These are phyloP conservation scores for Sepioteuthis lessoniana DNA, from an alignment of 2,888 invertebrate genomes.

Conservation along the genomic window DNA sequence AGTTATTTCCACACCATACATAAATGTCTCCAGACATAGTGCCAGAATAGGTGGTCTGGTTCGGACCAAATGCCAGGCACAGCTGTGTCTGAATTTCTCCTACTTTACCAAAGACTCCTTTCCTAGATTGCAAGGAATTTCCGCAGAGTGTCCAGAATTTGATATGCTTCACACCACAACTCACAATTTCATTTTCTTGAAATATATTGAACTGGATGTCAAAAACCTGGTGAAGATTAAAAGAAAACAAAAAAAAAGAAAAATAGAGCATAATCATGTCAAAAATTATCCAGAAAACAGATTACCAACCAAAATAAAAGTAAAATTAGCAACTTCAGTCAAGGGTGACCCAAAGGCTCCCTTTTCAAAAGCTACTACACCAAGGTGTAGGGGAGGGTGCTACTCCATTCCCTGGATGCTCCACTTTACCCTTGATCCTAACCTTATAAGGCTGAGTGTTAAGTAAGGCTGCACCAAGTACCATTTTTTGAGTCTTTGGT, in stretches of 20 bases:
- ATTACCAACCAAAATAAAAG: too few species aligned
- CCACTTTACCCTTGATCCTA: too few species aligned
- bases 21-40: slow-evolving; percentile 76
- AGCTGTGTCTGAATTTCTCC: slow-evolving; percentile 76
- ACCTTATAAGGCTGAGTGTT: too few species aligned
- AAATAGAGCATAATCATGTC: background rate
- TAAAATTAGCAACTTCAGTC: too few species aligned
- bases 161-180: slow-evolving; percentile 76
- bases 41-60: slow-evolving; percentile 72
- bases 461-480: too few species aligned
- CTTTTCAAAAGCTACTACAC: too few species aligned
- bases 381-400: too few species aligned
- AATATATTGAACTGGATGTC: slow-evolving; percentile 73
- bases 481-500: too few species aligned
- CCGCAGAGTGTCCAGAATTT: slow-evolving; percentile 75
- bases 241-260: slow-evolving; percentile 41
- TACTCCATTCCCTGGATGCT: too few species aligned
- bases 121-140: slow-evolving; percentile 73
- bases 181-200: slow-evolving; percentile 69
- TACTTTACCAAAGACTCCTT: slow-evolving; percentile 74
- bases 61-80: slow-evolving; percentile 71
- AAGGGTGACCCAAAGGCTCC: too few species aligned
- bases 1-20: slow-evolving; percentile 73
- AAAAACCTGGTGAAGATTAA: slow-evolving; percentile 75
- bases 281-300: background rate